These are phyloP conservation scores for Pantherophis vulpinus DNA, from an alignment of 2,797 vertebrate genomes.

Conservation along the genomic window DNA sequence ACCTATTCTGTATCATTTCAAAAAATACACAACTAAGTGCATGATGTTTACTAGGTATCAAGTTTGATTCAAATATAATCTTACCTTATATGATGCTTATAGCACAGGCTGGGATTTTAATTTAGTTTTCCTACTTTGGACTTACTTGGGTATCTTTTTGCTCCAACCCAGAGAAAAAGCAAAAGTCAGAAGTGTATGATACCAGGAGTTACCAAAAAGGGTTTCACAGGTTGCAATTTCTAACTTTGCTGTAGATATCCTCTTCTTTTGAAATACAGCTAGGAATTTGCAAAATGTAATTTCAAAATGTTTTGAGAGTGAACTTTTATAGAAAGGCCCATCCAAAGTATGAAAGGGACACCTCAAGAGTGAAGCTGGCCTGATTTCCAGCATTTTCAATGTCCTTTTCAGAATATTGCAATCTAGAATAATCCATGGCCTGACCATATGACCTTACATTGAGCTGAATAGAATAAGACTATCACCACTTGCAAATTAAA, in stretches of 20 bases:
- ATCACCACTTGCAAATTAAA: background rate
- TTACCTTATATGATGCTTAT: background rate
- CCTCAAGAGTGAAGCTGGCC: background rate
- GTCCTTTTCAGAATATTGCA: background rate
- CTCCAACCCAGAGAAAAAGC: background rate
- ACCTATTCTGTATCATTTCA: background rate
- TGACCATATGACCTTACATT: background rate
- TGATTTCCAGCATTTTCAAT: background rate
- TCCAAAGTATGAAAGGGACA: background rate
- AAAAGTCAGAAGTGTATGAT: background rate
- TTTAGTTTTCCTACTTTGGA: background rate
- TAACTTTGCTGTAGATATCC: background rate
- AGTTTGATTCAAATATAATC: background rate
- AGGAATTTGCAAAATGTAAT: background rate
- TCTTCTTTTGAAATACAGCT: background rate
- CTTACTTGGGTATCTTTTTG: background rate
- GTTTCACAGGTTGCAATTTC: background rate
- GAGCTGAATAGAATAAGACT: background rate
- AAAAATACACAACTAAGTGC: background rate
- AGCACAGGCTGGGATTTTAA: background rate
- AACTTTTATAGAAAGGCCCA: background rate
- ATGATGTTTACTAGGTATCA: background rate
- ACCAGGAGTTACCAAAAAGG: background rate
- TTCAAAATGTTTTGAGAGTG: background rate
- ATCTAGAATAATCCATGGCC: background rate